Evolutionary conservation across 2,797 vertebrate species (phyloP), one percentile per base, ranked within the genome.

Genomic region (Bradypodion ventrale): DNA sequence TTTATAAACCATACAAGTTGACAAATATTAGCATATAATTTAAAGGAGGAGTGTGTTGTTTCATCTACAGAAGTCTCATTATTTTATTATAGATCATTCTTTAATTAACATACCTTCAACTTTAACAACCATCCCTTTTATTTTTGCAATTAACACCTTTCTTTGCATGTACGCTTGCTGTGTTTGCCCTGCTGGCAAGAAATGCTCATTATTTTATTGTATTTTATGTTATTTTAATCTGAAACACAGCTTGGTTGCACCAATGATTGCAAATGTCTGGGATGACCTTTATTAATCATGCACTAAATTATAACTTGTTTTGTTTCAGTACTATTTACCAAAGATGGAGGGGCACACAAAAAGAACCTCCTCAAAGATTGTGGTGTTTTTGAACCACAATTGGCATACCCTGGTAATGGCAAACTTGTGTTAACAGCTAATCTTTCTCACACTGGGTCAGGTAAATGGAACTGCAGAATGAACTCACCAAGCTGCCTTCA

Each of bases 281-380:
- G 92, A 92, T 89, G 74, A 88, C 27, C 32, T 63, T 8, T 63
- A 84, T 70, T 88, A 93, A 69, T 86, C 90, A 84, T 84, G 84
- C 90, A 86, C 88, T 74, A 90, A 93, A 92, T 90, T 80, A 21
- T 72, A 73, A 79, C 60, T 56, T 56, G 52, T 21, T 70, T 91
- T 40, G 78, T 78, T 63, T 37, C 82, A 74, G 89, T 25, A 89
- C 85, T 83, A 88, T 75, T 75, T 89, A 89, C 62, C 79, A 86
- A 76, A 62, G 27, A 49, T 80, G 35, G 87, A 80, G 1, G 60
- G n/a, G n/a, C n/a, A n/a, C n/a, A n/a, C n/a, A n/a, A n/a, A n/a
- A n/a, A n/a, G n/a, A n/a, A n/a, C n/a, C n/a, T n/a, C n/a, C n/a
- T n/a, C n/a, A n/a, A n/a, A n/a, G n/a, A n/a, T n/a, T n/a, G n/a